Base-by-base conservation (phyloP, 2,113 vertebrate species). In the Daboia siamensis region DNA sequence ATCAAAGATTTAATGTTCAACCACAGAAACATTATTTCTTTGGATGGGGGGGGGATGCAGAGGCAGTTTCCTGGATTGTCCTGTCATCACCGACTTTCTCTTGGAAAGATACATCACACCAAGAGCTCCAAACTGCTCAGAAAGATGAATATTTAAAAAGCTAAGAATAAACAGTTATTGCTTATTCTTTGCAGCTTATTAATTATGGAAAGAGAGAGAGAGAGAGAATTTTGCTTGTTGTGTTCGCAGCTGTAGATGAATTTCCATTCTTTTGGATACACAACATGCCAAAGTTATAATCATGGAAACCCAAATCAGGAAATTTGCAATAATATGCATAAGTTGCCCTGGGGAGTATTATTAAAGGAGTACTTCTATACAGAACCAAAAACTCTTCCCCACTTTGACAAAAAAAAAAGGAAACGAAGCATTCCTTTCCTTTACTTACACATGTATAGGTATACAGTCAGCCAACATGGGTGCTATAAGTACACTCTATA, bases 1-100 rank as follows among this genome's bases (percentile, higher is more conserved):
- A 97, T 97, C 97, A 97, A 96, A 97, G 96, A 96, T 96, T 96
- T 97, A 97, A 93, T 93, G 90, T 94, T 95, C 94, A 39, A 87
- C 85, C 61, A 92, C 95, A 96, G 92, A 95, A 96, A 97, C 74
- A 80, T 96, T 95, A 96, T 93, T 94, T 95, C 96, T 95, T 95
- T 97, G 8, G 48, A 51, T 15, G 20, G 11, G 29, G 54, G 3
- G 54, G 1, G 26, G 3, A 95, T 96, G 94, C 93, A 94, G 93
- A 97, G 91, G 96, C 93, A 92, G 90, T 87, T 95, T 94, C 56
- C 94, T 95, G 94, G 88, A 96, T 94, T 94, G 94, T 94, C 93
- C 85, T 95, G 93, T 96, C 93, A 95, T 93, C 95, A 93, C 95
- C 91, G 90, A n/a, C 90, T 89, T 95, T 94, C 93, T 93, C 86